Evolutionary conservation across 2,797 vertebrate species (phyloP).

Genomic region (Morelia viridis): DNA sequence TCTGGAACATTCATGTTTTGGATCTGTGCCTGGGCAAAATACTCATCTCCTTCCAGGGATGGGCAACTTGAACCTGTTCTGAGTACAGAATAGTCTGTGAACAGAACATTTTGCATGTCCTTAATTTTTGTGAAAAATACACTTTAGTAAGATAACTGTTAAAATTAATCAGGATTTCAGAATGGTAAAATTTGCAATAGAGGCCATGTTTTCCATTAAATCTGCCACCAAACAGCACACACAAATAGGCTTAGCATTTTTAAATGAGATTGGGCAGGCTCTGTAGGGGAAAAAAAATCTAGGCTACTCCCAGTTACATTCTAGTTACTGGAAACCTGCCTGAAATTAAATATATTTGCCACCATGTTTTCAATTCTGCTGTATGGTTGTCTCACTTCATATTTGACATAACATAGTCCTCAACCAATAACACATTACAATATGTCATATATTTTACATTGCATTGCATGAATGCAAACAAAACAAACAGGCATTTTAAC

Average conservation of each 20-base stretch:
- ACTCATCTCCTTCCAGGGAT: neutral
- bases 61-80: neutral
- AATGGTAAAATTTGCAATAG: neutral
- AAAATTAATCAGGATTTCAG: neutral
- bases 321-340: neutral
- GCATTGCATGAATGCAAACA: neutral
- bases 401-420: neutral
- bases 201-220: neutral
- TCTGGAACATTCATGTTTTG: neutral
- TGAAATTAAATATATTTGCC: neutral
- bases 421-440: neutral
- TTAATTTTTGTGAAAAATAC: neutral
- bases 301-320: neutral
- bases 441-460: neutral
- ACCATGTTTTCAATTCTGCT: neutral
- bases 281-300: neutral
- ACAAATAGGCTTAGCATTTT: neutral
- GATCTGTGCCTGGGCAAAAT: neutral
- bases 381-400: neutral
- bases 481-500: neutral
- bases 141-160: neutral
- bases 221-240: neutral
- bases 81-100: neutral
- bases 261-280: neutral
- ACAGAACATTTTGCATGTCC: neutral